These are phyloP conservation scores for Achroia grisella DNA, from an alignment of 1,140 invertebrate genomes.

Conservation along the genomic window DNA sequence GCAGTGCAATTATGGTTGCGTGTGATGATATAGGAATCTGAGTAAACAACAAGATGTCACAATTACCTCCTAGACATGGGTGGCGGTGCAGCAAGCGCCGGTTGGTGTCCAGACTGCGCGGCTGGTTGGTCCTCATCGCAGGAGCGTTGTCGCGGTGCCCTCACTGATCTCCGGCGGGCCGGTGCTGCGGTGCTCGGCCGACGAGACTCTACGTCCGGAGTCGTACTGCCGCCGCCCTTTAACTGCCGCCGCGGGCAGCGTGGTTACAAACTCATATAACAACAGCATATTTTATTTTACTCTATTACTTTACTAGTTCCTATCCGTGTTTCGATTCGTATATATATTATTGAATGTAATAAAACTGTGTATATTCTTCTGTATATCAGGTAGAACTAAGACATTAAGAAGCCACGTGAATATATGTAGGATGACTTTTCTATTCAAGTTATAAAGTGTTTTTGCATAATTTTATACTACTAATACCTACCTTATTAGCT, in stretches of 20 bases:
- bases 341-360: too few relatives aligned
- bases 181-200: slow-evolving; percentile 52
- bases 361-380: too few relatives aligned
- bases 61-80: slow-evolving; percentile 79
- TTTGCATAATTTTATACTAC: too few relatives aligned
- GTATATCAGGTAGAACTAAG: too few relatives aligned
- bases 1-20: too few relatives aligned
- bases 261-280: slow-evolving; percentile 41
- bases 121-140: slow-evolving; percentile 83
- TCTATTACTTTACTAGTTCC: background rate
- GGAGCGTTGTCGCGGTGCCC: slow-evolving; percentile 82
- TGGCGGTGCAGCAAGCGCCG: slow-evolving; percentile 76
- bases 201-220: slow-evolving; percentile 44
- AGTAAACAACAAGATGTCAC: too few relatives aligned
- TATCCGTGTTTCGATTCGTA: too few relatives aligned
- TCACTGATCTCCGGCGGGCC: slow-evolving; percentile 77
- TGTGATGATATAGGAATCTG: too few relatives aligned
- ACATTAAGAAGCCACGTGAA: too few relatives aligned
- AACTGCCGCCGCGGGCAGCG: slow-evolving; percentile 65
- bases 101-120: slow-evolving; percentile 25
- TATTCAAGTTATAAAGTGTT: too few relatives aligned
- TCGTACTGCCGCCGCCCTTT: slow-evolving; percentile 58
- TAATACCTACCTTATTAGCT: too few relatives aligned
- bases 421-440: too few relatives aligned
- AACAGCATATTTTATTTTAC: background rate